Evolutionary conservation across 2,888 invertebrate species (phyloP).

Genomic region (Scaptomyza tumidula): DNA sequence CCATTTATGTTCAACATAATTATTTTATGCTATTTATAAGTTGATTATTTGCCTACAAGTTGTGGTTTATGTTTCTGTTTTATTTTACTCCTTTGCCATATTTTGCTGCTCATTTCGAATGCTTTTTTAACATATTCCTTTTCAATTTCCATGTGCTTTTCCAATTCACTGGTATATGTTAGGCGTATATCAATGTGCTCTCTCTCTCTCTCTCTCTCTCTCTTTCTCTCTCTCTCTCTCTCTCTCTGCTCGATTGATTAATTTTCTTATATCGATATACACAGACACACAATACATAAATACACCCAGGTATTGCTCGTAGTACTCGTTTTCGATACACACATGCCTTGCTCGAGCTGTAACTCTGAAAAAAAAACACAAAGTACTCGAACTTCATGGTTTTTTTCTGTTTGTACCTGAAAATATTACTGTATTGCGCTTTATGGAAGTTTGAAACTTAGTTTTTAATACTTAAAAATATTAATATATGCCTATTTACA

Average conservation of each 20-base stretch:
- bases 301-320: constrained; percentile 27
- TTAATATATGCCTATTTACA: constrained; percentile 46
- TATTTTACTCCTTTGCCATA: neutral
- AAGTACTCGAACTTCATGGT: constrained; percentile 30
- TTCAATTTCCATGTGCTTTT: constrained; percentile 30
- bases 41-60: constrained; percentile 4
- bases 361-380: constrained; percentile 19
- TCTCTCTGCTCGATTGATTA: constrained; percentile 44
- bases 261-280: constrained; percentile 26
- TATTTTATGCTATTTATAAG: constrained; percentile 36
- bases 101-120: constrained; percentile 23
- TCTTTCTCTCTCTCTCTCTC: constrained; percentile 35
- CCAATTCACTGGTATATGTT: constrained; percentile 38
- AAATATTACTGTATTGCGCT: constrained; percentile 65
- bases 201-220: constrained; percentile 26
- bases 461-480: constrained; percentile 20
- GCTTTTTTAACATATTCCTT: constrained; percentile 10
- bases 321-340: constrained; percentile 26
- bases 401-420: constrained; percentile 42
- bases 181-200: constrained; percentile 48
- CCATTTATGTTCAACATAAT: constrained; percentile 18
- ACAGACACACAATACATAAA: constrained; percentile 27
- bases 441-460: constrained; percentile 29
- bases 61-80: constrained; percentile 7
- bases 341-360: constrained; percentile 44